Percentiles rank a stretch among this genome's conserved stretches.
Evolutionary conservation across 2,888 invertebrate genomes (phyloP).

Genomic region (Eupithecia insigniata): DNA sequence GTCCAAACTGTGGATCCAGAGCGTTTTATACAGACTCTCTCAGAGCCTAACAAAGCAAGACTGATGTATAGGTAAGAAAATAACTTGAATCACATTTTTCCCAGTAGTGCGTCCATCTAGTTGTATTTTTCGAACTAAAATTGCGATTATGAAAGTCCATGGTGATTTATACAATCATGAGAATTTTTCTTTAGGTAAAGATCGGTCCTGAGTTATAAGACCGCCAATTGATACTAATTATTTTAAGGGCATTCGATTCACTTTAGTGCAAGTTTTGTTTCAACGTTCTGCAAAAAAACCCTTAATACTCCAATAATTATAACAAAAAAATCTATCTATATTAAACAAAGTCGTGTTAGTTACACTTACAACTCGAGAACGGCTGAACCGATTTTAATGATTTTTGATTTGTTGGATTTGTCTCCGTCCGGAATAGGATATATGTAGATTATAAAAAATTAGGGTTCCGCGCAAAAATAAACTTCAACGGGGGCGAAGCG

Average conservation of each 20-base stretch:
- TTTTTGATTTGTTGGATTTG: no score
- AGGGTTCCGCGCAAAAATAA: no score
- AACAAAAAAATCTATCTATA: no score
- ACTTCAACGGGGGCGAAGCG: no score
- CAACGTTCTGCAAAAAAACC: no score
- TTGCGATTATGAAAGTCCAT: neutral
- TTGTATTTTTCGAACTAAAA: neutral
- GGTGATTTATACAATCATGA: neutral
- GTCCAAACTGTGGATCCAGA: conserved; percentile 93
- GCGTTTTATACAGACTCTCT: conserved; percentile 91
- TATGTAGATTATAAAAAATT: no score
- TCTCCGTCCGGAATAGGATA: no score
- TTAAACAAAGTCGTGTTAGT: no score
- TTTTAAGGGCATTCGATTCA: neutral
- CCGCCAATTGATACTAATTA: neutral
- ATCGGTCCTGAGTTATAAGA: neutral
- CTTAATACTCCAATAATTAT: no score
- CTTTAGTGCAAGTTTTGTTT: neutral
- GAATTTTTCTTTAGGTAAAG: neutral
- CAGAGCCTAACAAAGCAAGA: conserved; percentile 89
- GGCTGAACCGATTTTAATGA: no score
- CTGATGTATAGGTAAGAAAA: conserved; percentile 85
- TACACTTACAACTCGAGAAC: no score
- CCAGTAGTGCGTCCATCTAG: neutral
- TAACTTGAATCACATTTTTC: neutral